Evolutionary conservation across 2,113 vertebrate genomes (phyloP).

Genomic region (Pluvialis apricaria): DNA sequence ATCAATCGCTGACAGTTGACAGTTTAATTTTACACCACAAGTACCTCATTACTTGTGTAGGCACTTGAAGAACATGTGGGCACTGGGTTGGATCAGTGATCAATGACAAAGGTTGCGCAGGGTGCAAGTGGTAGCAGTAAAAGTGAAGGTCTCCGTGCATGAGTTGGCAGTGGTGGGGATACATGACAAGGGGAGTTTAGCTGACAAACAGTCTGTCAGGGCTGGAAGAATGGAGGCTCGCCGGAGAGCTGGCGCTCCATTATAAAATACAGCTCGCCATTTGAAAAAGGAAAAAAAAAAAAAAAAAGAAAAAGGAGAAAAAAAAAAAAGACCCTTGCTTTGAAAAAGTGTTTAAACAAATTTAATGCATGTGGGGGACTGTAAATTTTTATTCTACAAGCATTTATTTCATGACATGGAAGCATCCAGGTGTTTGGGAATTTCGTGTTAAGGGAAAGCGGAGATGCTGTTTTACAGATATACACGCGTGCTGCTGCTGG

Average conservation of each 20-base stretch:
- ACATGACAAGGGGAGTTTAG: conserved; percentile 87
- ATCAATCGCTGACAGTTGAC: conserved; percentile 99
- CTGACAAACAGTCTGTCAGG: conserved; percentile 98
- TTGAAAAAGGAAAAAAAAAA: neutral
- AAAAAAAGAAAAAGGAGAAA: neutral
- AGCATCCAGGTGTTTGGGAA: conserved; percentile 63
- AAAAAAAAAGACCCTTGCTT: conserved; percentile 62
- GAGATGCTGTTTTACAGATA: conserved; percentile 4
- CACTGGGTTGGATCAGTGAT: conserved; percentile 99
- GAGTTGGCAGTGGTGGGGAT: conserved; percentile 88
- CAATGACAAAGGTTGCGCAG: conserved; percentile 97
- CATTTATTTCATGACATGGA: conserved; percentile 65
- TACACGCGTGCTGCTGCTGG: neutral
- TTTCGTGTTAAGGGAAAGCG: conserved; percentile 19
- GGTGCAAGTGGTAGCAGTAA: conserved; percentile 84
- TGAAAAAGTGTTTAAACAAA: conserved; percentile 77
- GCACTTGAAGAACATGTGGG: conserved; percentile 92
- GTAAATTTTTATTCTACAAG: conserved; percentile 78
- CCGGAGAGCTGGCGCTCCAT: conserved; percentile 74
- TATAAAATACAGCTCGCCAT: conserved; percentile 79
- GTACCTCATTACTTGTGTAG: conserved; percentile 97
- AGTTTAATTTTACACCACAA: conserved; percentile 99
- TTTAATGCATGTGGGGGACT: conserved; percentile 75
- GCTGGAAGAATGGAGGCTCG: conserved; percentile 86
- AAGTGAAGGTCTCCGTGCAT: conserved; percentile 93